Base-by-base conservation (phyloP, 2,888 invertebrate species). In the Acanthacorydalis orientalis region DNA sequence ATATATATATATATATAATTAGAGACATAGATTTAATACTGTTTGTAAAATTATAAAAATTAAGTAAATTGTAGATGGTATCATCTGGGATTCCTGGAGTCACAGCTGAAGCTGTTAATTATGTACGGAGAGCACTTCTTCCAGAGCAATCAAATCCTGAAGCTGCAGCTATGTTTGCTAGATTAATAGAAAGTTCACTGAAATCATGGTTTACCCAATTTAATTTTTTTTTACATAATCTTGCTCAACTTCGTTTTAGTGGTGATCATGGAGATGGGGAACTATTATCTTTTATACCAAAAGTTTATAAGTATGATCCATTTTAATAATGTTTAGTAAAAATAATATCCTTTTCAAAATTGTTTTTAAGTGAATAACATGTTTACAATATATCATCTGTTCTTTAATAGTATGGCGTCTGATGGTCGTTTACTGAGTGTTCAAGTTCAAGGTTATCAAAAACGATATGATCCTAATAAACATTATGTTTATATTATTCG, bases 141-240 rank as follows among this genome's bases (percentile, higher is more conserved):
- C 91, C 92, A 1, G 84, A 85, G 47, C 78, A 85, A 59, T 85
- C 88, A 16, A 93, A 95, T 68, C 86, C 91, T 0, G 95, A 98
- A 69, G 96, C 97, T 1, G 90, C 92, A 2, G 91, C 91, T n/a
- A 82, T 84, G 50, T 96, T 96, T 69, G 92, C 96, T 0, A 72
- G 90, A 51, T 85, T 97, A 77, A 96, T 98, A 62, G 89, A 95
- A 65, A 90, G 89, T 58, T 92, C 93, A 42, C 72, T 95, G 50
- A 89, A 90, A 68, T 86, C 83, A 33, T 81, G 84, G 76, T 96
- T 93, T 60, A 95, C 96, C 0, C 95, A 95, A 51, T 86, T 96
- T 58, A 98, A 98, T 71, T 98, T 98, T 70, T 96, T 98, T 70
- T 72, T 97, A 44, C 98, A 98, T 70, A 95, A 95, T 65, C 68